A percentile compares a stretch with the other conserved stretches of the same genome.
These are phyloP conservation scores for Huso huso DNA, from an alignment of 2,797 vertebrate genomes.

Conservation along the genomic window DNA sequence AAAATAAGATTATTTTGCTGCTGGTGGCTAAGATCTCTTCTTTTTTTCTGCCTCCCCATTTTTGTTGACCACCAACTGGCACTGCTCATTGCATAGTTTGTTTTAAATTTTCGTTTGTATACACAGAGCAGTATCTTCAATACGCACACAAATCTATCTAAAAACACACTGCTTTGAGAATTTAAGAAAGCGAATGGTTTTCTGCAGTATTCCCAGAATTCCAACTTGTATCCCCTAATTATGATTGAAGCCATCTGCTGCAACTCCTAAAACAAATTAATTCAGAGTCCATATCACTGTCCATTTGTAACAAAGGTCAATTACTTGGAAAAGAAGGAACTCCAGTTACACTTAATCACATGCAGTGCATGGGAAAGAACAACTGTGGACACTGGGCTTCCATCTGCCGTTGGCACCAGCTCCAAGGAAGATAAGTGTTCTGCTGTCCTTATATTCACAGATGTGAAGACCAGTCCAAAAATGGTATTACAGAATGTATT, in stretches of 20 bases:
- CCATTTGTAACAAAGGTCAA: constrained; percentile 39
- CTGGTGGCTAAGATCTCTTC: too few relatives aligned
- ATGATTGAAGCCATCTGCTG: constrained; percentile 42
- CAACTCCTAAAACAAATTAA: constrained; percentile 49
- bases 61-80: not conserved
- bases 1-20: too few relatives aligned
- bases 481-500: constrained; percentile 5
- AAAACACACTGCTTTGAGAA: not conserved
- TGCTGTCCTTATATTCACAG: constrained; percentile 3
- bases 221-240: constrained; percentile 40
- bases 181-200: not conserved
- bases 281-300: constrained; percentile 50
- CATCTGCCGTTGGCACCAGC: not conserved
- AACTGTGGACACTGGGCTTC: constrained; percentile 16
- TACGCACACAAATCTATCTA: not conserved
- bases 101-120: not conserved
- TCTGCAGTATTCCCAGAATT: constrained; percentile 26
- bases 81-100: not conserved
- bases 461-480: constrained; percentile 7
- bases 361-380: constrained; percentile 42
- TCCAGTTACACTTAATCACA: constrained; percentile 48
- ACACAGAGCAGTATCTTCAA: not conserved
- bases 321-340: constrained; percentile 34
- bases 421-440: not conserved
- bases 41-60: too few relatives aligned